A percentile compares a stretch with the other conserved stretches of the same genome.
These are phyloP conservation scores for Trichacis sp. DNA, from an alignment of 2,888 invertebrate genomes.

Conservation along the genomic window DNA sequence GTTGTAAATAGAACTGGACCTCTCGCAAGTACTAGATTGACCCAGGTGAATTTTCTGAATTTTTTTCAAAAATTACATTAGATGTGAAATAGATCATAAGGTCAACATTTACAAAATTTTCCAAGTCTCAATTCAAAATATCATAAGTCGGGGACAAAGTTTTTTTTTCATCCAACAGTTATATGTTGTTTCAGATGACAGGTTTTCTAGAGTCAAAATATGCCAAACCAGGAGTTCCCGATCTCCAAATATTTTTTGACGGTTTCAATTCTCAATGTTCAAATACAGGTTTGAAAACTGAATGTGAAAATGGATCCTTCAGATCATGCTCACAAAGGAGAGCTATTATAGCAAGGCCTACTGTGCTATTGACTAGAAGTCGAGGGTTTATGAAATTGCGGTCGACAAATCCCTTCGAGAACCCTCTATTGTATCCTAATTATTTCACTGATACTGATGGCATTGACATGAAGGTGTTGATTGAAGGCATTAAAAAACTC, in stretches of 20 bases:
- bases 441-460: conserved; percentile 78
- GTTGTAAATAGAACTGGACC: conserved; percentile 63
- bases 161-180: no score
- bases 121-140: no score
- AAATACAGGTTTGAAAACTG: conserved; percentile 51
- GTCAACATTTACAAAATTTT: no score
- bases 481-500: conserved; percentile 74
- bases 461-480: conserved; percentile 73
- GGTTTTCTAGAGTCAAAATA: conserved; percentile 65
- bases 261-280: conserved; percentile 65
- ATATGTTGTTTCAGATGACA: conserved; percentile 50
- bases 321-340: conserved; percentile 54
- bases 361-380: conserved; percentile 53
- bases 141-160: no score
- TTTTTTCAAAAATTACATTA: no score
- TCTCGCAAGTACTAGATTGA: conserved; percentile 67
- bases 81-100: no score
- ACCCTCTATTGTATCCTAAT: conserved; percentile 79
- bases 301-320: conserved; percentile 54
- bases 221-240: conserved; percentile 60
- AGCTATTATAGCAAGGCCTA: conserved; percentile 64
- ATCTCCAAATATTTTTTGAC: conserved; percentile 68
- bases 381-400: conserved; percentile 75
- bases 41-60: conserved; percentile 58
- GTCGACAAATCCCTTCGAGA: conserved; percentile 75